Conservation (phyloP, 2,888 invertebrate species). For the Orchestes rusci region DNA sequence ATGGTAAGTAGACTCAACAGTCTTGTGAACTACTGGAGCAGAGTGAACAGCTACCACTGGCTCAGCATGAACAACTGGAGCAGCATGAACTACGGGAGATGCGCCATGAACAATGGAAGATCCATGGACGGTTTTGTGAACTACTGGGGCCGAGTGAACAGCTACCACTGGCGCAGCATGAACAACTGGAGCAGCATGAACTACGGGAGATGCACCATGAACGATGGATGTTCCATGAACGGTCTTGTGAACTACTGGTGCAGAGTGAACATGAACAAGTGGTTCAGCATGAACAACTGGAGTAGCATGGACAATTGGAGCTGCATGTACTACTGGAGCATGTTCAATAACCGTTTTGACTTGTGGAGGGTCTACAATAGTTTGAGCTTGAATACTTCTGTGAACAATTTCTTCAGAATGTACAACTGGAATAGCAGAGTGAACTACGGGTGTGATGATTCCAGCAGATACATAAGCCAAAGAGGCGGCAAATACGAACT, state of each 20-base stretch:
- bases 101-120: constrained; percentile 30
- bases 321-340: constrained; percentile 37
- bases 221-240: constrained; percentile 19
- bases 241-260: constrained; percentile 24
- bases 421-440: constrained; percentile 8
- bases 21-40: constrained; percentile 25
- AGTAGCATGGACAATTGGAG: constrained; percentile 30
- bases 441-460: constrained; percentile 23
- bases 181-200: constrained; percentile 29
- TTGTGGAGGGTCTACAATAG: constrained; percentile 22
- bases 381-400: constrained; percentile 21
- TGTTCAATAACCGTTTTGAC: constrained; percentile 22
- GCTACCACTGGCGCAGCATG: constrained; percentile 29
- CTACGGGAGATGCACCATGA: constrained; percentile 25
- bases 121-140: constrained; percentile 24
- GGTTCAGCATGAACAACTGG: constrained; percentile 12
- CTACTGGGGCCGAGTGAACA: constrained; percentile 15
- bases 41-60: constrained; percentile 29
- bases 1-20: constrained; percentile 16
- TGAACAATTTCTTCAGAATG: constrained; percentile 7
- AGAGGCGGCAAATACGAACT: constrained; percentile 49
- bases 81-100: constrained; percentile 31
- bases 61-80: constrained; percentile 36
- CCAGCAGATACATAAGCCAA: constrained; percentile 45
- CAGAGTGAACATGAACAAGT: constrained; percentile 8